These are phyloP conservation scores for Latrodectus geometricus DNA, from an alignment of 1,140 invertebrate species.

Conservation along the genomic window DNA sequence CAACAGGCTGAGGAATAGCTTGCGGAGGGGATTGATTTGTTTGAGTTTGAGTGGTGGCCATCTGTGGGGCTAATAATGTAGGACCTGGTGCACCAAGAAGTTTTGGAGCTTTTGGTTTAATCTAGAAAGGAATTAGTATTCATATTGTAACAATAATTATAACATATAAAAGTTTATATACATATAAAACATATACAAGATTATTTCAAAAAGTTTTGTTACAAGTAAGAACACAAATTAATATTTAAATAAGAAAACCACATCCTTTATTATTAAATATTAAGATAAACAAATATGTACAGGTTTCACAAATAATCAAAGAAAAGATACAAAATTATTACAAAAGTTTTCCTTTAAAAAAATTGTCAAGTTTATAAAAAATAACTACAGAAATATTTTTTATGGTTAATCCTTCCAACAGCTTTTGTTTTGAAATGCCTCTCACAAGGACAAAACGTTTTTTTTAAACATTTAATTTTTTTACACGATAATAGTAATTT, in stretches of 20 bases:
- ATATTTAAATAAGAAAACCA: too few species aligned
- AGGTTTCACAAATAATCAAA: not conserved
- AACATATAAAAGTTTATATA: not conserved
- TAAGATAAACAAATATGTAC: too few species aligned
- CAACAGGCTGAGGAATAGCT: constrained; percentile 6
- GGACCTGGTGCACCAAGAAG: constrained; percentile 6
- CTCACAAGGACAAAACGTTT: too few species aligned
- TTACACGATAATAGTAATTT: too few species aligned
- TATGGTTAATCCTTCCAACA: too few species aligned
- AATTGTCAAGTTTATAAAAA: too few species aligned
- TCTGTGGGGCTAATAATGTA: constrained; percentile 68
- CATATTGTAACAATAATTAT: not conserved
- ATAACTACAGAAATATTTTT: too few species aligned
- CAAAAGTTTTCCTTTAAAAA: too few species aligned
- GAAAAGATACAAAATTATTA: too few species aligned
- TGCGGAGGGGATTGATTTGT: constrained; percentile 16
- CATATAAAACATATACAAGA: not conserved
- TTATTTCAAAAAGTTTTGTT: not conserved
- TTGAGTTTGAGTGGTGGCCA: constrained; percentile 39
- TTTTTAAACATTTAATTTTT: too few species aligned
- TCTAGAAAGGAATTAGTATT: constrained; percentile 1
- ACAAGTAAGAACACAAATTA: too few species aligned
- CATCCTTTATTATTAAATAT: not conserved
- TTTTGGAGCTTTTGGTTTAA: constrained; percentile 21
- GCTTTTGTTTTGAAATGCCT: too few species aligned